These are phyloP conservation scores for Helarctos malayanus DNA, from an alignment of 2,797 vertebrate genomes.

Conservation along the genomic window DNA sequence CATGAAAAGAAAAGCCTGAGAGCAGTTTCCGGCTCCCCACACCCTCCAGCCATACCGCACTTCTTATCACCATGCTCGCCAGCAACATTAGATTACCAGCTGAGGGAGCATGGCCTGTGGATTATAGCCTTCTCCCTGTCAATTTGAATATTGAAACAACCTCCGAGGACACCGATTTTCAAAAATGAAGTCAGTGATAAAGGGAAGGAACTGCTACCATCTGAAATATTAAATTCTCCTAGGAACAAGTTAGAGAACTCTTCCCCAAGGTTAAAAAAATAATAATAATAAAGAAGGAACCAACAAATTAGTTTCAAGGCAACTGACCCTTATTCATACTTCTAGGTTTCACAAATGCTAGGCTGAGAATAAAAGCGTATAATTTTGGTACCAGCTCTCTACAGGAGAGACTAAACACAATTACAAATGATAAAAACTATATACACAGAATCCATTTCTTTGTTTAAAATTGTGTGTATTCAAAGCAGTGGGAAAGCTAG, in stretches of 20 bases:
- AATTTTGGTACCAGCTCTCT: slow-evolving; percentile 58
- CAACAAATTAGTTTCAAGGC: slow-evolving; percentile 53
- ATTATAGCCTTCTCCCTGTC: not conserved
- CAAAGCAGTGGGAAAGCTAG: not conserved
- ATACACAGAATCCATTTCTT: slow-evolving; percentile 19
- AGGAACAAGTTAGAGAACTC: not conserved
- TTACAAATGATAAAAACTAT: slow-evolving; percentile 22
- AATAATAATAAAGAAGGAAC: not conserved
- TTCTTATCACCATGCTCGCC: not conserved
- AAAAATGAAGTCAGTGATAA: not conserved
- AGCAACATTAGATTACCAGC: not conserved
- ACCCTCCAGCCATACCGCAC: not conserved
- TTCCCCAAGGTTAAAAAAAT: not conserved
- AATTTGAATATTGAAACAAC: not conserved
- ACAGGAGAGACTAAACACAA: slow-evolving; percentile 68
- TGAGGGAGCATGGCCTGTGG: not conserved
- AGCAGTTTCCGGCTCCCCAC: not conserved
- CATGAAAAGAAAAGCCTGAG: not conserved
- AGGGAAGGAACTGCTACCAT: not conserved
- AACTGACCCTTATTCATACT: not conserved
- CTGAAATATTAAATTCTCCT: slow-evolving; percentile 22
- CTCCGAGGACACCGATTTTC: not conserved
- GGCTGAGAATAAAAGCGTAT: slow-evolving; percentile 58
- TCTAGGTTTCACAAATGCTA: slow-evolving; percentile 25
- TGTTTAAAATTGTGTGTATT: slow-evolving; percentile 37